Evolutionary conservation across 1,140 invertebrate genomes (phyloP), one percentile per base, ranked within the genome.

Genomic region (Drosophila subpulchrella): DNA sequence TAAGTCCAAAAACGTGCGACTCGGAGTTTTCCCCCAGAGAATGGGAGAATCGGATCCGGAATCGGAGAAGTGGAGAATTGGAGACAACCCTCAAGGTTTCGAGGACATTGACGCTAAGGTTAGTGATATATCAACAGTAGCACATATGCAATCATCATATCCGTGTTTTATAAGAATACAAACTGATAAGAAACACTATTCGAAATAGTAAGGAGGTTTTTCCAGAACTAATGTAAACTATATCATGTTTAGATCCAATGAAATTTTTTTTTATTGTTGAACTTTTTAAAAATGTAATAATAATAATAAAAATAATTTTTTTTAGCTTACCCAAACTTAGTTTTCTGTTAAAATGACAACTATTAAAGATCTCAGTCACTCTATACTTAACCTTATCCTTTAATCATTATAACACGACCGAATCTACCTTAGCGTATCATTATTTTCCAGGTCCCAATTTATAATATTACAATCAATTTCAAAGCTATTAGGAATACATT

Each of bases 1-100:
- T 82, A 65, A 68, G 74, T 55, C 67, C 55, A 50, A 70, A 74
- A 82, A 82, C 63, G 75, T 75, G 75, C 39, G 38, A 42, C 48
- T 77, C 39, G 34, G 6, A 59, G 57, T 59, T 48, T 48, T 42
- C 32, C 41, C 15, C 34, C 50, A 39, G 36, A 47, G 54, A 59
- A 53, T 53, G 44, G 60, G 46, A 66, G 63, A 63, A 39, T 24
- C 59, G n/a, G 60, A 42, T 39, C 6, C 15, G 51, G 24, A 55
- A 34, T 17, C 46, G 10, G 56, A 30, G 42, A 60, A 48, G 17
- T 38, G 20, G 15, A 38, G 42, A 60, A 48, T 13, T 38, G 20
- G 15, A 70, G 46, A 70, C 62, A 66, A 63, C 17, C 20, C 41
- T 46, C 59, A 34, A 42, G 36, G 46, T 67, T 55, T 27, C 48